phyloP scores from a whole-genome alignment of 2,113 vertebrate species.

The Ptyas mucosa region DNA sequence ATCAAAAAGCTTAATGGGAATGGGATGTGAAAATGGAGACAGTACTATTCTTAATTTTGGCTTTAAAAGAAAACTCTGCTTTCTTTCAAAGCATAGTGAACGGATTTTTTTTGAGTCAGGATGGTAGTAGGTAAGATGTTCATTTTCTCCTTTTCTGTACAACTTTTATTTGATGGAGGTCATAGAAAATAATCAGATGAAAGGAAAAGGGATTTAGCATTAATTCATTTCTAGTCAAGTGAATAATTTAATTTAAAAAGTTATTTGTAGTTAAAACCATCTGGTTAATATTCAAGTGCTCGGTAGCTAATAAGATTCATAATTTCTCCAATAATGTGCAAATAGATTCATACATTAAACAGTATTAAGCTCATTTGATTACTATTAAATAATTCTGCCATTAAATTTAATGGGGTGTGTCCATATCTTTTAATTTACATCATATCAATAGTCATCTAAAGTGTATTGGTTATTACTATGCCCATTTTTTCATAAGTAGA shows the following conservation, averaged over 20 bases:
- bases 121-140: neutral
- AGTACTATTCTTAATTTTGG: neutral
- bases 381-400: neutral
- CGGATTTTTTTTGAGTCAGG: neutral
- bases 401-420: neutral
- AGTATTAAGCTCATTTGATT: neutral
- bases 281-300: neutral
- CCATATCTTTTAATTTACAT: neutral
- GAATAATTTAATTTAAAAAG: neutral
- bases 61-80: neutral
- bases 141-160: too few species aligned
- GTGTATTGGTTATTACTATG: neutral
- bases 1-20: neutral
- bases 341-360: neutral
- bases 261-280: neutral
- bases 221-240: neutral
- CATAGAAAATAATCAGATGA: neutral
- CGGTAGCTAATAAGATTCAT: neutral
- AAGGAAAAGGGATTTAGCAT: neutral
- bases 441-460: neutral
- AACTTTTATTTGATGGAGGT: neutral
- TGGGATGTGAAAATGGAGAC: constrained; percentile 6
- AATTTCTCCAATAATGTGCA: neutral
- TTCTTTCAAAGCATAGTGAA: neutral
- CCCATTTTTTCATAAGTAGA: neutral